Evolutionary conservation across 2,113 vertebrate genomes (phyloP).

Genomic region (Motacilla alba): DNA sequence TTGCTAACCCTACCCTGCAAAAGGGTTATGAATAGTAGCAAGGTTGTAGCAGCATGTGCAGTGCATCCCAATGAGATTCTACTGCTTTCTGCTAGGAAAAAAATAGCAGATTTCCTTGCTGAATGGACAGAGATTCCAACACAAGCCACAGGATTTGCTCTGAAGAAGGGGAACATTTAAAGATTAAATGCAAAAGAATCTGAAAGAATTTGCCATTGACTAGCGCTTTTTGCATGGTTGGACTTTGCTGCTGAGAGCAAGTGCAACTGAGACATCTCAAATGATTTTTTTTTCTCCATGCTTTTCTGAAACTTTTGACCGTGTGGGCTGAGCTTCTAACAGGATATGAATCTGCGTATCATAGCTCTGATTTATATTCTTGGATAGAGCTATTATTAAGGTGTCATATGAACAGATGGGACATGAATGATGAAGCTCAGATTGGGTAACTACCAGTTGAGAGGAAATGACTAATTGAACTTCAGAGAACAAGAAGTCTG

Average conservation of each 20-base stretch:
- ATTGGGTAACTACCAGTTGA: slow-evolving; percentile 70
- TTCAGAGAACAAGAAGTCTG: slow-evolving; percentile 71
- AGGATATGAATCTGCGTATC: slow-evolving; percentile 65
- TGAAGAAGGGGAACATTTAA: neutral
- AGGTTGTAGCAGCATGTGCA: neutral
- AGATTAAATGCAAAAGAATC: neutral
- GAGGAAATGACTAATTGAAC: slow-evolving; percentile 67
- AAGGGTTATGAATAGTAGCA: neutral
- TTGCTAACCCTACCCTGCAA: neutral
- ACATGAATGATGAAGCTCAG: slow-evolving; percentile 60
- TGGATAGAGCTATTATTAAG: slow-evolving; percentile 65
- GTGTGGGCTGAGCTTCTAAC: slow-evolving; percentile 52
- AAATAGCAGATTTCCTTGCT: neutral
- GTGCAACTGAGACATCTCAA: slow-evolving; percentile 62
- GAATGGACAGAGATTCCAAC: neutral
- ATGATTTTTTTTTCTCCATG: slow-evolving; percentile 3
- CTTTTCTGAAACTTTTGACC: slow-evolving; percentile 73
- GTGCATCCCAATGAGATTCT: neutral
- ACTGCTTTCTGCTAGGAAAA: neutral
- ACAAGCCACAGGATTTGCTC: neutral
- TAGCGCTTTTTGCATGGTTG: neutral
- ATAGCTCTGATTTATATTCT: slow-evolving; percentile 55
- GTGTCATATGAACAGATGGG: slow-evolving; percentile 69
- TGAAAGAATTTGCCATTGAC: neutral
- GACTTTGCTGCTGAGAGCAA: neutral